These are phyloP conservation scores for Toxotes chatareus DNA, from an alignment of 2,113 vertebrate genomes.

Conservation along the genomic window DNA sequence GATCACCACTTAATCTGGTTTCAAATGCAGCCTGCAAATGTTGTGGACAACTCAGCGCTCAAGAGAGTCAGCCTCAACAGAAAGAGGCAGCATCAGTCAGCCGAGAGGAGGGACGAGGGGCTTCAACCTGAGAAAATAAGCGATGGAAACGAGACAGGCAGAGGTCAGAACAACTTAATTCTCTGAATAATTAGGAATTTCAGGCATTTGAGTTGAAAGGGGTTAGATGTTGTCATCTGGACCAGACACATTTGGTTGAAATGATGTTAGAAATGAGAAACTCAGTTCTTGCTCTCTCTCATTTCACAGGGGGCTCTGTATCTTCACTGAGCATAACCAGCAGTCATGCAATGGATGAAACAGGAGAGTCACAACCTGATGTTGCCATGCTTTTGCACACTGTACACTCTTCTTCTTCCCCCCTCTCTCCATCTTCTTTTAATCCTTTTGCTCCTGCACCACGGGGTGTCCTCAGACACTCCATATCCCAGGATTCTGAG, in stretches of 20 bases:
- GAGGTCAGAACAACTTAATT: constrained; percentile 37
- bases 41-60: constrained; percentile 25
- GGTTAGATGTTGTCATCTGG: neutral
- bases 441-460: constrained; percentile 25
- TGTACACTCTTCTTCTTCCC: neutral
- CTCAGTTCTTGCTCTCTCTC: neutral
- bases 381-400: neutral
- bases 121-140: constrained; percentile 3
- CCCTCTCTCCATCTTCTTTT: constrained; percentile 19
- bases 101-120: constrained; percentile 7
- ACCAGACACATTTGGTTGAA: neutral
- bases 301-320: constrained; percentile 8
- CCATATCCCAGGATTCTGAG: constrained; percentile 57
- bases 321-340: neutral
- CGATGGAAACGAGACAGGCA: neutral
- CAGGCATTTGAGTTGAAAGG: neutral
- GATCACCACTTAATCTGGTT: neutral
- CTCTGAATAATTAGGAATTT: neutral
- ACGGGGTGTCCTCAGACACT: constrained; percentile 70
- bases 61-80: constrained; percentile 64
- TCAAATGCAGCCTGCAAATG: constrained; percentile 48
- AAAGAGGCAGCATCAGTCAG: constrained; percentile 73
- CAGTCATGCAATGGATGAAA: constrained; percentile 46
- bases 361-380: constrained; percentile 18
- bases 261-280: neutral